Evolutionary conservation across 2,113 vertebrate genomes (phyloP), one percentile per base, ranked within the genome.

Genomic region (Hippocampus guttulatus): DNA sequence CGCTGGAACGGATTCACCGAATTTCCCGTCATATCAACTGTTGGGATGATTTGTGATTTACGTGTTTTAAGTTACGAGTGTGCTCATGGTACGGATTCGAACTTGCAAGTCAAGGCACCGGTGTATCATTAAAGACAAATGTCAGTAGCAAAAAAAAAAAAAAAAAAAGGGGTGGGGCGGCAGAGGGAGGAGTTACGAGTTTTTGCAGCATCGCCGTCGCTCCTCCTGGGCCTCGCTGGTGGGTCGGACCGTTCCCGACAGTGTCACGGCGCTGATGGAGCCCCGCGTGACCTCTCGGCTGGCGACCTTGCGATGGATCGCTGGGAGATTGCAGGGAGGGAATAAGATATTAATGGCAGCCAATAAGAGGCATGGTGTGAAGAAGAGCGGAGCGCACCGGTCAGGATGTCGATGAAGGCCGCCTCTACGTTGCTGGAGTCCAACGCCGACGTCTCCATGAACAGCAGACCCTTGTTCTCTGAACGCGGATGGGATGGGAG

Each of bases 381-480:
- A 11, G 11, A 51, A 2, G 20, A 33, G 43, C 8, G 18, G 3
- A 8, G 15, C 49, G 83, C 87, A 99, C 97, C 95, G 90, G 92
- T 91, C 81, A 99, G 94, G 86, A 98, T 95, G 79, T 96, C 95
- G 80, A 93, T 94, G 89, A 99, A 99, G 79, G 97, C 96, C 70
- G 88, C 92, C 93, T 98, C 96, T 58, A 99, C 96, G 4, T 98
- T 99, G 79, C 93, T 96, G 23, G 96, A 97, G 73, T 97, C 94
- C 90, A 99, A 78, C 72, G 96, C 96, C 15, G 97, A 99, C 0
- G 97, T 99, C 90, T 99, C 97, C 38, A 98, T 99, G 79, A 94
- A 98, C 70, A 96, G 93, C 69, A 99, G 91, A 74, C 94, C 94
- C 76, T 93, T 97, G 85, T 94, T 94, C 84, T 98, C 96, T 98